Conservation (phyloP, 1,140 invertebrate genomes). For the Lysiphlebus fabarum region DNA sequence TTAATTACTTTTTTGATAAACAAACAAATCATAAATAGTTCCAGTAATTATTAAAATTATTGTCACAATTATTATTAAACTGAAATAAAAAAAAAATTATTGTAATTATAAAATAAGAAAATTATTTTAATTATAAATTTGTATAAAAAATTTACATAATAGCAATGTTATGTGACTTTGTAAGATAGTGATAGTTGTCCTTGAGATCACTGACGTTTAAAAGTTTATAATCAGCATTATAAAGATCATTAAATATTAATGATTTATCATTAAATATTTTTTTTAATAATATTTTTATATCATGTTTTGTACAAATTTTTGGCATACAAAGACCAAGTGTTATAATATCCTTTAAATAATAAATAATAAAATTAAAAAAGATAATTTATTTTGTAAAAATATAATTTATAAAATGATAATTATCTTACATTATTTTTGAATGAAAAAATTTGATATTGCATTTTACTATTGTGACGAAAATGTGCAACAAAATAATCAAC, state of each 20-base stretch:
- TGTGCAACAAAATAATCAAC: constrained; percentile 45
- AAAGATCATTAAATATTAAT: constrained; percentile 37
- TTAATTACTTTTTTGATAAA: no score
- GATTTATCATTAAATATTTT: constrained; percentile 34
- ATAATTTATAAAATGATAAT: neutral
- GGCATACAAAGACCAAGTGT: constrained; percentile 48
- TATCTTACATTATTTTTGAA: neutral
- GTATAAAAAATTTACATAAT: no score
- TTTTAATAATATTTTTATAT: constrained; percentile 34
- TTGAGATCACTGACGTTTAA: constrained; percentile 35
- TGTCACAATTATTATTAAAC: no score
- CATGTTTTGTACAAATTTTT: constrained; percentile 34
- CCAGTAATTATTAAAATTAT: no score
- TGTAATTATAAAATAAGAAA: no score
- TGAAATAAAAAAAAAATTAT: no score
- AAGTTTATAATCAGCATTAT: constrained; percentile 36
- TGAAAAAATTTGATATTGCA: constrained; percentile 44
- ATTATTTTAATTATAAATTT: no score
- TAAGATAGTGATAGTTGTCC: constrained; percentile 39
- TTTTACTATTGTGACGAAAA: constrained; percentile 50
- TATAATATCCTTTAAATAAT: constrained; percentile 39
- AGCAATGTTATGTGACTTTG: no score
- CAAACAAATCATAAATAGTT: no score
- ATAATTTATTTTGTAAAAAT: neutral
- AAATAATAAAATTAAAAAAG: neutral